A percentile compares a stretch with the other conserved stretches of the same genome.
Conservation (phyloP, 1,140 invertebrate genomes). For the Sitodiplosis mosellana region DNA sequence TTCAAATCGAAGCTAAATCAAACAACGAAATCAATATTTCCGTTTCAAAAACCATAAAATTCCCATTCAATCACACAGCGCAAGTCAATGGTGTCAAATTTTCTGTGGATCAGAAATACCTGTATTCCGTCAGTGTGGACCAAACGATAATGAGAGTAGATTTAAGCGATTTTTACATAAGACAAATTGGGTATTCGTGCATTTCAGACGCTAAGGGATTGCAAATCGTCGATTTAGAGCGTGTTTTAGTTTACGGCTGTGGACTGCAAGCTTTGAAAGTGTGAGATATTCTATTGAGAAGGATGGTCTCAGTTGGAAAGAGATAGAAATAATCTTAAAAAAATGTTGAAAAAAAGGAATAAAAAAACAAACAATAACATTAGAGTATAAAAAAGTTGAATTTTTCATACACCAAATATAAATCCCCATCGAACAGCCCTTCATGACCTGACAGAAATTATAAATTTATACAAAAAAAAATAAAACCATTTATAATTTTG, state of each 20-base stretch:
- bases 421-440: too few species aligned
- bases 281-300: background rate
- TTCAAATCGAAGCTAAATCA: background rate
- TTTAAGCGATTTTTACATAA: conserved; percentile 1
- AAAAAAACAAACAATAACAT: too few species aligned
- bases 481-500: too few species aligned
- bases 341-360: too few species aligned
- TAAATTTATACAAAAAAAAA: too few species aligned
- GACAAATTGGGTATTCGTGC: conserved; percentile 1
- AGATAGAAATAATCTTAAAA: too few species aligned
- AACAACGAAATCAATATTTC: background rate
- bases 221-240: background rate
- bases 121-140: conserved; percentile 8
- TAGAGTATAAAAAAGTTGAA: too few species aligned
- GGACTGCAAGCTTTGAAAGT: conserved; percentile 5
- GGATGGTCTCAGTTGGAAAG: too few species aligned
- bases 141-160: conserved; percentile 6
- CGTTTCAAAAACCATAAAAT: background rate
- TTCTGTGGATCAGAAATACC: background rate
- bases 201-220: conserved; percentile 9
- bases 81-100: conserved; percentile 8
- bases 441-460: too few species aligned
- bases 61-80: conserved; percentile 5
- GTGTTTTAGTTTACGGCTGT: conserved; percentile 6
- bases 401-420: too few species aligned